Evolutionary conservation across 2,113 vertebrate species (phyloP).

Genomic region (Sebastes fasciatus): DNA sequence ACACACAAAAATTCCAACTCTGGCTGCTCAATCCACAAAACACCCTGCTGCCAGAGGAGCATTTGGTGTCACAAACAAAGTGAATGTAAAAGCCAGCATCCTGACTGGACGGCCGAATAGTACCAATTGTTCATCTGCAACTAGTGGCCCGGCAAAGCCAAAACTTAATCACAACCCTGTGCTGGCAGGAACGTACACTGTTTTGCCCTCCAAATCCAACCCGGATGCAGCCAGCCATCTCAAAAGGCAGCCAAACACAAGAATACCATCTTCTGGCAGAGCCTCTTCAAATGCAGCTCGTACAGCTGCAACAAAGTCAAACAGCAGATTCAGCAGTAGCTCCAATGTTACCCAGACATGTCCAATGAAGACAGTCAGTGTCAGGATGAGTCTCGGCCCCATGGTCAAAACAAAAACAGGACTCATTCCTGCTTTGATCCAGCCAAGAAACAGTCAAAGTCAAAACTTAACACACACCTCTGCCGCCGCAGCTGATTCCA

Average conservation of each 20-base stretch:
- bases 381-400: constrained; percentile 52
- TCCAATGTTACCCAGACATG: background rate
- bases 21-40: background rate
- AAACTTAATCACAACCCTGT: background rate
- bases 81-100: background rate
- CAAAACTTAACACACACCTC: background rate
- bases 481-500: background rate
- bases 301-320: constrained; percentile 2
- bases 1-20: background rate
- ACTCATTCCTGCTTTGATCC: constrained; percentile 61
- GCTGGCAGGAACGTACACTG: background rate
- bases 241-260: constrained; percentile 2
- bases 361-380: fast-evolving
- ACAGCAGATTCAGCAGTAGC: background rate
- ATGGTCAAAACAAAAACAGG: constrained; percentile 71
- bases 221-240: background rate
- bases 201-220: constrained; percentile 3
- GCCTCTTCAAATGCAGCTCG: background rate
- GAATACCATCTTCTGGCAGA: background rate
- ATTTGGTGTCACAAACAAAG: constrained; percentile 20
- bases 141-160: background rate
- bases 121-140: too few relatives aligned
- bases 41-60: background rate
- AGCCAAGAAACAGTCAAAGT: constrained; percentile 24
- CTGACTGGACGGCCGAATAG: background rate